phyloP scores from a whole-genome alignment of 2,888 invertebrate species.

The Polietes domitor region DNA sequence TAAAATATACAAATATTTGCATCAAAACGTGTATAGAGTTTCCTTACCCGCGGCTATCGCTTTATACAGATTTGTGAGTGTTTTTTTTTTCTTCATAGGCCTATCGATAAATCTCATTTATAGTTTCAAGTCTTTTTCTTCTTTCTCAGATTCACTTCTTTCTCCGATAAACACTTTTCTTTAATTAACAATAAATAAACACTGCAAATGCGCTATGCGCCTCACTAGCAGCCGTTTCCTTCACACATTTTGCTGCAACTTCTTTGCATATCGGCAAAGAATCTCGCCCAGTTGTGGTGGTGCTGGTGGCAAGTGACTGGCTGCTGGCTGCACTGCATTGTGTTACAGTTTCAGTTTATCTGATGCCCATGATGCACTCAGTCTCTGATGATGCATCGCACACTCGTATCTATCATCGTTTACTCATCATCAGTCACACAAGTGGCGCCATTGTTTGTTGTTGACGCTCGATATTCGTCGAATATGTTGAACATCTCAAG shows the following conservation, averaged over 20 bases:
- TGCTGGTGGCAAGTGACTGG: not conserved
- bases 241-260: slow-evolving; percentile 11
- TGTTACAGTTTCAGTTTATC: slow-evolving; percentile 22
- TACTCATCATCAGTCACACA: slow-evolving; percentile 66
- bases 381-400: slow-evolving; percentile 35
- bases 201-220: not conserved
- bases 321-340: not conserved
- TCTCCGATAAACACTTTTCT: slow-evolving; percentile 21
- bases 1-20: too few relatives aligned
- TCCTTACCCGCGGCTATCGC: not conserved
- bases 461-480: slow-evolving; percentile 29
- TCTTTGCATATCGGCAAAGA: slow-evolving; percentile 1
- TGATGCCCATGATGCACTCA: not conserved
- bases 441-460: slow-evolving; percentile 67
- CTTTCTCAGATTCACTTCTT: not conserved
- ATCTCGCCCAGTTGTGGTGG: not conserved
- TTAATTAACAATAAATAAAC: slow-evolving; percentile 43
- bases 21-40: not conserved
- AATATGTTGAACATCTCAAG: slow-evolving; percentile 28
- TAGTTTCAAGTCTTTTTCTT: not conserved
- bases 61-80: not conserved
- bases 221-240: not conserved
- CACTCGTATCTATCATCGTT: slow-evolving; percentile 64
- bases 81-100: not conserved
- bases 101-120: slow-evolving; percentile 30